A percentile compares a stretch with the other conserved stretches of the same genome.
Evolutionary conservation across 2,888 invertebrate genomes (phyloP).

Genomic region (Ischnus inquisitorius): DNA sequence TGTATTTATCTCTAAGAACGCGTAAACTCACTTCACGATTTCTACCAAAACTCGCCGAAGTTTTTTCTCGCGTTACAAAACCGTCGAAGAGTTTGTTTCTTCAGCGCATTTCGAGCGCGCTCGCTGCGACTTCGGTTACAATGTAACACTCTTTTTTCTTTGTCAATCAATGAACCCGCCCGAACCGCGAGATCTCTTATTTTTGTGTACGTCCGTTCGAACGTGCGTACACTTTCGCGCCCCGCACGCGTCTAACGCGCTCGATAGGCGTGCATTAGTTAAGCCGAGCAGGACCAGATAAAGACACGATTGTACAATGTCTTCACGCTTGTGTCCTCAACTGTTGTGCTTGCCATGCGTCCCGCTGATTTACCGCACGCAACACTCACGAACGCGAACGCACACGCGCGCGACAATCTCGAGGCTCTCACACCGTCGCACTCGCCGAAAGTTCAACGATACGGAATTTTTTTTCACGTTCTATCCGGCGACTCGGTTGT

Average conservation of each 20-base stretch:
- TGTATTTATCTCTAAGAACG: neutral
- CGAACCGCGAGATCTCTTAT: neutral
- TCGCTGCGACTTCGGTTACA: neutral
- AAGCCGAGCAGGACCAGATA: slow-evolving; percentile 9
- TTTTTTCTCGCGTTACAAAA: slow-evolving; percentile 2
- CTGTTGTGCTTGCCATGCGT: slow-evolving; percentile 26
- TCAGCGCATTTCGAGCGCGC: neutral
- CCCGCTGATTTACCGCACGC: slow-evolving; percentile 9
- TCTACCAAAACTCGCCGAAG: neutral
- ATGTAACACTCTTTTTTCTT: neutral
- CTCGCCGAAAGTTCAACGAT: slow-evolving; percentile 38
- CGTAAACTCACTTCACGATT: neutral
- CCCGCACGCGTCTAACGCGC: neutral
- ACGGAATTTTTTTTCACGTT: slow-evolving; percentile 44
- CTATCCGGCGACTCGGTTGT: slow-evolving; percentile 34
- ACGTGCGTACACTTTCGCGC: slow-evolving; percentile 16
- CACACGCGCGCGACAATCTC: neutral
- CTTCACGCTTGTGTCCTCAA: slow-evolving; percentile 20
- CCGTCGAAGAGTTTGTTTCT: neutral
- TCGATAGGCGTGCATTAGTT: neutral
- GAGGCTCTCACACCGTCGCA: neutral
- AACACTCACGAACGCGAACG: slow-evolving; percentile 12
- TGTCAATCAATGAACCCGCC: neutral
- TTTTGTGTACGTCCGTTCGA: neutral
- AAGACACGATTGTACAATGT: slow-evolving; percentile 16